phyloP scores from a whole-genome alignment of 2,888 invertebrate genomes.

The Pogonocherus hispidulus region DNA sequence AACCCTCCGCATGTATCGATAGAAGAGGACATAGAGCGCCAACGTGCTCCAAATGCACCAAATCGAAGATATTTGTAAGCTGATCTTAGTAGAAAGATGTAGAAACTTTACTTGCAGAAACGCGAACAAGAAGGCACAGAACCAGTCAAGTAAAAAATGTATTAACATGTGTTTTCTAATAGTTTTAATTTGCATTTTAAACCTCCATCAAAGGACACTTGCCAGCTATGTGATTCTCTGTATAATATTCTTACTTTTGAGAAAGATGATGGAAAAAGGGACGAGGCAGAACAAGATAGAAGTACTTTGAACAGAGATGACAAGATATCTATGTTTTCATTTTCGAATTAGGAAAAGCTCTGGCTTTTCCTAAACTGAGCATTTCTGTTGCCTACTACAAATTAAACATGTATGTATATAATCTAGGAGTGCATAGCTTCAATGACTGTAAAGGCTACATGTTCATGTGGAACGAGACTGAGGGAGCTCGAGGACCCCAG shows the following conservation, averaged over 20 bases:
- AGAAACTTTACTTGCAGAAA: no score
- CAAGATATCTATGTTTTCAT: constrained; percentile 36
- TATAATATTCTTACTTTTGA: constrained; percentile 24
- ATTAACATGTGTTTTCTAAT: constrained; percentile 23
- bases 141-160: no score
- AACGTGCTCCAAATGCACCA: no score
- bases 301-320: constrained; percentile 29
- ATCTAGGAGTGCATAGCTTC: constrained; percentile 33
- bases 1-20: no score
- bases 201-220: constrained; percentile 33
- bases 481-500: no score
- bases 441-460: constrained; percentile 21
- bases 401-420: constrained; percentile 32
- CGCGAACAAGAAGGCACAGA: no score
- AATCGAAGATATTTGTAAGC: constrained; percentile 3
- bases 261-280: constrained; percentile 12
- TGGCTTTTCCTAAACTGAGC: constrained; percentile 36
- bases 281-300: constrained; percentile 34
- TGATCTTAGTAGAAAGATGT: no score
- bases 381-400: constrained; percentile 37
- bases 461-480: no score
- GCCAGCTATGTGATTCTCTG: constrained; percentile 29
- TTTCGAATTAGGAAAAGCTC: constrained; percentile 39
- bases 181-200: constrained; percentile 32
- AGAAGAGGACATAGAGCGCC: no score